Base-by-base conservation (phyloP, 2,888 invertebrate species). In the Perizoma flavofasciatum region DNA sequence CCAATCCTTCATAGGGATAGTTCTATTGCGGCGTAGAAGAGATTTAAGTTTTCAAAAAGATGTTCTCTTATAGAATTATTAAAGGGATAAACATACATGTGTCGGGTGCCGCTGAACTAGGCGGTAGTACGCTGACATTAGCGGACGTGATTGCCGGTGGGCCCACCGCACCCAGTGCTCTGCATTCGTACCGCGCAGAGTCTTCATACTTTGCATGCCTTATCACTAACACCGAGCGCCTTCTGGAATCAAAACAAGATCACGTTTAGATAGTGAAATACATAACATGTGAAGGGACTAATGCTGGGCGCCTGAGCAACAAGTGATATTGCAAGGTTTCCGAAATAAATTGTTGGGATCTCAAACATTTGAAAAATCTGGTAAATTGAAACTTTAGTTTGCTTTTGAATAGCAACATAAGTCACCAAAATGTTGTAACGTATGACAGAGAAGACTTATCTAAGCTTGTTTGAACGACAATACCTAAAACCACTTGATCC, bases 171-270 rank as follows among this genome's bases (percentile, higher is more conserved):
- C 95, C 95, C 82, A 95, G 95, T 67, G 96, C 96, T 77, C 96
- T 93, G 89, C 97, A 97, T 90, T 96, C 96, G 92, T 97, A 97
- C 78, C 92, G 92, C 79, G 96, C 97, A 73, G 94, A 93, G 92
- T 97, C 96, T 85, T 95, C 94, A 75, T 93, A 93, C 79, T 94
- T 94, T 77, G 95, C 95, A 81, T 95, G 94, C 81, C 94, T 94
- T 92, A 97, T 96, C 84, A 95, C 95, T 89, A 97, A 93, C 88
- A 95, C 95, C 92, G 97, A 96, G 94, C 95, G 95, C 93, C 95
- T 95, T 93, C 97, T 97, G 93, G 61, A 88, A 88, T 56, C 59
- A 64, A 62, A 55, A 59, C 63, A 45, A 61, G 10, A 47, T 44
- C 54, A 59, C 48, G 41, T 55, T 67, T 65, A 58, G 46, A 41